These are phyloP conservation scores for cattle (Bos taurus) DNA, from an alignment of 2,113 vertebrate species.

Conservation along the genomic window ARS-UCD2.0 NC_037349.1:60485501-60486000, in stretches of 20 bases:
- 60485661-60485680: not conserved
- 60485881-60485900: not conserved
- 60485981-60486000: too few relatives aligned
- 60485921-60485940: not conserved
- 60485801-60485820: not conserved
- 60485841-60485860: not conserved
- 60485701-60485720: too few relatives aligned
- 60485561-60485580: not conserved
- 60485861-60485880: not conserved
- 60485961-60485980: too few relatives aligned
- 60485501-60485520: not conserved
- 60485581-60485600: not conserved
- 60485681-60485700: not conserved
- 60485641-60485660: not conserved
- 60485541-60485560: not conserved
- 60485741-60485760: not conserved
- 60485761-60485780: not conserved
- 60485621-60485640: rapidly evolving
- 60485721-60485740: too few relatives aligned
- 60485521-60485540: not conserved
- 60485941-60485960: not conserved
- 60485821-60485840: not conserved
- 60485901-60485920: not conserved
- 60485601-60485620: not conserved
- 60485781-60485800: rapidly evolving